These are phyloP conservation scores for Molothrus ater DNA, from an alignment of 2,797 vertebrate species.

Conservation along the genomic window DNA sequence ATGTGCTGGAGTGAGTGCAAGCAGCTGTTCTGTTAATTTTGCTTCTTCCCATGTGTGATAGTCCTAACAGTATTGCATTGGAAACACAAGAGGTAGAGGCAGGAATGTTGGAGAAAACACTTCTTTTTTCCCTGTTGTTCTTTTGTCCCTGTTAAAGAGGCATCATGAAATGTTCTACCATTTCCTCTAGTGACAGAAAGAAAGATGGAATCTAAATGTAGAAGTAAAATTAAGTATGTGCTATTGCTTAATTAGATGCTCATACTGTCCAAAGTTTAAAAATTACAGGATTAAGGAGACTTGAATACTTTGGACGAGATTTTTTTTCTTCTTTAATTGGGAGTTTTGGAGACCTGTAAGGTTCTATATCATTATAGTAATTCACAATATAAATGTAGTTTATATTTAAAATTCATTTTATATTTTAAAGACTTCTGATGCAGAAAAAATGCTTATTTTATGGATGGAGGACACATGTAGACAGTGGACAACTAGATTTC, in stretches of 20 bases:
- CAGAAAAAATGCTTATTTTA: not conserved
- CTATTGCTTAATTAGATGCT: not conserved
- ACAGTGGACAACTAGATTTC: not conserved
- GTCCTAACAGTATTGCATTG: not conserved
- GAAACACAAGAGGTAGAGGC: not conserved
- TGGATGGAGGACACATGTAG: not conserved
- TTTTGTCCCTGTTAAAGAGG: not conserved
- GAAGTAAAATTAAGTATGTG: not conserved
- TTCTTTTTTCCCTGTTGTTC: not conserved
- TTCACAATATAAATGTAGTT: not conserved
- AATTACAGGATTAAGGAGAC: not conserved
- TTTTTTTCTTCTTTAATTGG: not conserved
- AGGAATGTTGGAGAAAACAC: not conserved
- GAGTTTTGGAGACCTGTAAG: not conserved
- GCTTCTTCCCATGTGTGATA: not conserved
- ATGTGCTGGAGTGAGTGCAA: not conserved
- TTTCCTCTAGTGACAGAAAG: not conserved
- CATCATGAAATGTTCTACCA: not conserved
- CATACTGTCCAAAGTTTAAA: not conserved
- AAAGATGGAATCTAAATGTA: not conserved
- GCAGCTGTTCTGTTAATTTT: slow-evolving; percentile 41
- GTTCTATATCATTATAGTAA: not conserved
- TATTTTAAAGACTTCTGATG: not conserved
- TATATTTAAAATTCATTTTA: not conserved
- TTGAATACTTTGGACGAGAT: not conserved